phyloP scores from a whole-genome alignment of 1,140 invertebrate species.

The Aphaenogaster ashmeadi region DNA sequence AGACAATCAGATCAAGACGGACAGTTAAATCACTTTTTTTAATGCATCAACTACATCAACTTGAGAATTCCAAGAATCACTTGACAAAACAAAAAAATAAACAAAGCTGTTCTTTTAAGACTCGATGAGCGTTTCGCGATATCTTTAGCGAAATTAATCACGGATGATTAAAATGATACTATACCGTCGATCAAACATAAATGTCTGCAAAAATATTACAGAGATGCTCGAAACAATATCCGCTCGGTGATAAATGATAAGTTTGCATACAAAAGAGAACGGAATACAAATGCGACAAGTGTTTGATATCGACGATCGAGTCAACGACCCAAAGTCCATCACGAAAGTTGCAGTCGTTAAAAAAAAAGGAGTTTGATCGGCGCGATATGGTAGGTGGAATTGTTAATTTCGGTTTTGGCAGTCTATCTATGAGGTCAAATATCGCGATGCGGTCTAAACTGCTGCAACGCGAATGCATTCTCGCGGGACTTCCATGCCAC shows the following conservation, averaged over 20 bases:
- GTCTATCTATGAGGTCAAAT: background rate
- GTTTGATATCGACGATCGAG: slow-evolving; percentile 1
- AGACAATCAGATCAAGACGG: background rate
- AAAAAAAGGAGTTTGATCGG: background rate
- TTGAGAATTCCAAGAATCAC: background rate
- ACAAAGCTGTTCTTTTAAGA: background rate
- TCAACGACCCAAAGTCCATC: background rate
- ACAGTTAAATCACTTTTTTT: background rate
- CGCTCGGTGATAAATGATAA: slow-evolving; percentile 1
- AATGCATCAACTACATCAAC: background rate
- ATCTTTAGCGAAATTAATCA: background rate
- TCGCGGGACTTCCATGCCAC: background rate
- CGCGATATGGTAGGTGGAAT: background rate
- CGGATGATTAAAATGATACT: background rate
- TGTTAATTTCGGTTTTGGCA: slow-evolving; percentile 8
- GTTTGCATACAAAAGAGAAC: background rate
- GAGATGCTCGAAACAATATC: background rate
- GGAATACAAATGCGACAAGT: background rate
- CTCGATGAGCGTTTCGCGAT: background rate
- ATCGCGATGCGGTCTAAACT: background rate
- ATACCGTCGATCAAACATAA: background rate
- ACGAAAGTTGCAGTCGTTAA: background rate
- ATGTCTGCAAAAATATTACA: background rate
- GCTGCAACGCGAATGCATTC: slow-evolving; percentile 10
- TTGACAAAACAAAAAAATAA: slow-evolving; percentile 4